These are phyloP conservation scores for Xylocampa areola DNA, from an alignment of 2,888 invertebrate species.

Conservation along the genomic window DNA sequence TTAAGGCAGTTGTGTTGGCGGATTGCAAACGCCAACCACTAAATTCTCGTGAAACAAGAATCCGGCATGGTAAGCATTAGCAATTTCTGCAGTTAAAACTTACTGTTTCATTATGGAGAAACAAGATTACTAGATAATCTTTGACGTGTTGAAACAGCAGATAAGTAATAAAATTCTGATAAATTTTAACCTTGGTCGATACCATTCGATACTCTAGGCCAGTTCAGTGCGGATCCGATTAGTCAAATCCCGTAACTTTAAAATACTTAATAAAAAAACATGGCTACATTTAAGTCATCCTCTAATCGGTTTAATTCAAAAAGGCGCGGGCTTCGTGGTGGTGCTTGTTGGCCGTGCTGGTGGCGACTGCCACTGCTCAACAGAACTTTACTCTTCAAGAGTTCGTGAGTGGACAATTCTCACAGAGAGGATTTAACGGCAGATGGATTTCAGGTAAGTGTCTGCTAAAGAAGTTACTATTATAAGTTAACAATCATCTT, in stretches of 20 bases:
- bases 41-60: constrained; percentile 44
- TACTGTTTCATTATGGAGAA: neutral
- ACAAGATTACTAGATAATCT: neutral
- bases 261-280: neutral
- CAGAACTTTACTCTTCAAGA: constrained; percentile 83
- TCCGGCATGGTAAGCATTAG: constrained; percentile 63
- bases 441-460: constrained; percentile 91
- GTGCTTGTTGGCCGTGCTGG: constrained; percentile 67
- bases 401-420: constrained; percentile 76
- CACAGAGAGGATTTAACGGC: constrained; percentile 88
- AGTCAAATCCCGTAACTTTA: neutral
- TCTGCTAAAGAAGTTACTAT: neutral
- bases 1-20: constrained; percentile 78
- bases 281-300: neutral
- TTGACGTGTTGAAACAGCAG: too few relatives aligned
- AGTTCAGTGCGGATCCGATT: constrained; percentile 12
- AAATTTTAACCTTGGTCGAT: constrained; percentile 5
- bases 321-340: constrained; percentile 68
- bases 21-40: constrained; percentile 71
- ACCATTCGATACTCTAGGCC: neutral
- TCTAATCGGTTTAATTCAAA: neutral
- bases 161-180: neutral
- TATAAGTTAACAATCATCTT: neutral
- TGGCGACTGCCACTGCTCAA: constrained; percentile 70
- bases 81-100: neutral